phyloP scores from a whole-genome alignment of 37 sponge, comb jelly and placozoan species.

The Cladorhizidae sp. region DNA sequence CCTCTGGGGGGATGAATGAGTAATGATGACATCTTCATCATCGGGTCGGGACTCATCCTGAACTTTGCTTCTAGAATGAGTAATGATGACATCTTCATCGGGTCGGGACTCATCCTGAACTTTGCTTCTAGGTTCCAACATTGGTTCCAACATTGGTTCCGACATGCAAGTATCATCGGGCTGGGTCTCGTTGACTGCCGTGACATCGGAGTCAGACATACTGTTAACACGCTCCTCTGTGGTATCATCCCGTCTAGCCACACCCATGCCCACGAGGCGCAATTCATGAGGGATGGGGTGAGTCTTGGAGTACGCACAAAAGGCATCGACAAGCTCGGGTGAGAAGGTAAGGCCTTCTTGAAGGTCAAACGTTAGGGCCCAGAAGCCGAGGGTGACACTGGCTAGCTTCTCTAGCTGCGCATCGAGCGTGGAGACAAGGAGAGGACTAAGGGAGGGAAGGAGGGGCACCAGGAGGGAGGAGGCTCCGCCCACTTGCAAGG shows the following conservation, averaged over 20 bases:
- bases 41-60: too few species aligned
- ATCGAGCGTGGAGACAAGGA: neutral
- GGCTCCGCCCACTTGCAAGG: slow-evolving; percentile 6
- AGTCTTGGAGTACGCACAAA: neutral
- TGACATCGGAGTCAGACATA: slow-evolving; percentile 4
- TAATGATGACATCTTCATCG: too few species aligned
- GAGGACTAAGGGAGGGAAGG: slow-evolving; percentile 7
- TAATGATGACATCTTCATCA: too few species aligned
- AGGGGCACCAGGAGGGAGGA: neutral
- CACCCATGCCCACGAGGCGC: neutral
- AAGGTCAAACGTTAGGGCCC: slow-evolving; percentile 28
- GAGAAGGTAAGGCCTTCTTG: slow-evolving; percentile 5
- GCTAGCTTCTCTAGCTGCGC: neutral
- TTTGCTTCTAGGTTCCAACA: too few species aligned
- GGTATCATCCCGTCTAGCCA: neutral
- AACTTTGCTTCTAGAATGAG: too few species aligned
- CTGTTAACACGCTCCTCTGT: neutral
- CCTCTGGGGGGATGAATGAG: too few species aligned
- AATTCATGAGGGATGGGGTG: neutral
- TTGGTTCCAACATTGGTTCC: neutral
- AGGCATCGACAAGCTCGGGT: neutral
- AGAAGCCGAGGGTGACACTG: slow-evolving; percentile 5
- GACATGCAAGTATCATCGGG: neutral
- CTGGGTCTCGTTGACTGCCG: neutral
- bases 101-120: too few species aligned